Conservation (phyloP, 1,140 invertebrate genomes). For the Agrilus planipennis region DNA sequence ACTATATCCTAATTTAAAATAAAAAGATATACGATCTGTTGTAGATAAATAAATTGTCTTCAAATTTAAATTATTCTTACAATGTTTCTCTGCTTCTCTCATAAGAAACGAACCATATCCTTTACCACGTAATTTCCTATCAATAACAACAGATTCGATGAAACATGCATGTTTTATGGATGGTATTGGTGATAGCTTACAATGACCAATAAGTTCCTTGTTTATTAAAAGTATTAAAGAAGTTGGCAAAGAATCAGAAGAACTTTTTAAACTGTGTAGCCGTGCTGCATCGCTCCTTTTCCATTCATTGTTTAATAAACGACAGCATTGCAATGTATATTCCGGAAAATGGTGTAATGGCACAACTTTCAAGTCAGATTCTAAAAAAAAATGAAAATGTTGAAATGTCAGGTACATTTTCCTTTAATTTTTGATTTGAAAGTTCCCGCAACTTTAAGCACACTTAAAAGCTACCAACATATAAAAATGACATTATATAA, state of each 20-base stretch:
- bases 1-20: constrained; percentile 59
- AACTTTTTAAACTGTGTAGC: constrained; percentile 54
- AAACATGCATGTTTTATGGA: constrained; percentile 54
- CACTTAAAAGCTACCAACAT: too few relatives aligned
- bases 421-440: not conserved
- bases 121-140: constrained; percentile 51
- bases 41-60: constrained; percentile 60
- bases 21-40: constrained; percentile 64
- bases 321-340: constrained; percentile 52
- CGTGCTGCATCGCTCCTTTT: constrained; percentile 60
- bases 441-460: too few relatives aligned
- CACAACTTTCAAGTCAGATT: constrained; percentile 37
- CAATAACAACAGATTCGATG: constrained; percentile 66
- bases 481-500: too few relatives aligned
- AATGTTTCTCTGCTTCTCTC: constrained; percentile 56
- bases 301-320: constrained; percentile 70
- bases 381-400: constrained; percentile 2
- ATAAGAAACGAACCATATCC: constrained; percentile 61
- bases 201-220: constrained; percentile 55
- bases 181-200: constrained; percentile 57
- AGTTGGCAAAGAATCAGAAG: constrained; percentile 57
- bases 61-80: constrained; percentile 43
- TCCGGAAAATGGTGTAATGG: constrained; percentile 57
- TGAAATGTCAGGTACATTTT: not conserved
- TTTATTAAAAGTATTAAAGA: constrained; percentile 53